A percentile compares a stretch with the other conserved stretches of the same genome.
Conservation (phyloP, 2,888 invertebrate genomes). For the Priocnemis perturbator region DNA sequence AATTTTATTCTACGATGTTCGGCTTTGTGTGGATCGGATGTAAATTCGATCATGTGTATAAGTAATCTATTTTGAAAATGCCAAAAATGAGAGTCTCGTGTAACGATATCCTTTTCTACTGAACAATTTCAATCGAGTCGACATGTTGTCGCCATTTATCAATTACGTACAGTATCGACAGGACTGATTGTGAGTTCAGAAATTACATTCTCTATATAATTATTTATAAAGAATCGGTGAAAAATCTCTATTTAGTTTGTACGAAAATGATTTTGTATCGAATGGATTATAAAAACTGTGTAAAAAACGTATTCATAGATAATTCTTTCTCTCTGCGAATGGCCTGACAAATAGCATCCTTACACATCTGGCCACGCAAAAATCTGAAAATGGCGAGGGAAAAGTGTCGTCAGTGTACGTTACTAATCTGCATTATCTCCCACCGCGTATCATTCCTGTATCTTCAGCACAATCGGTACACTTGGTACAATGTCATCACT, state of each 20-base stretch:
- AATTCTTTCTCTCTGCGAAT: conserved; percentile 33
- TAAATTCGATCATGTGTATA: background rate
- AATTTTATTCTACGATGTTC: too few relatives aligned
- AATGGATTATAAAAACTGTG: conserved; percentile 49
- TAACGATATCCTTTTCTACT: background rate
- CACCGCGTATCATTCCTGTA: background rate
- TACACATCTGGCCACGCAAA: too few relatives aligned
- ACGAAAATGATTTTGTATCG: conserved; percentile 48
- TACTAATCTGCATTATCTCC: too few relatives aligned
- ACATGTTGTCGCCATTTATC: background rate
- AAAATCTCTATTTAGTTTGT: conserved; percentile 48
- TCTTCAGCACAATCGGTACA: too few relatives aligned
- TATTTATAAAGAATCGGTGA: conserved; percentile 32
- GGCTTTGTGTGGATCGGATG: background rate
- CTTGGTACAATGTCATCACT: too few relatives aligned
- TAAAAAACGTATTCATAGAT: too few relatives aligned
- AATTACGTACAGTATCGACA: background rate
- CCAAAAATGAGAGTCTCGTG: background rate
- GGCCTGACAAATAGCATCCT: conserved; percentile 22
- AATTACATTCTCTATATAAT: conserved; percentile 38
- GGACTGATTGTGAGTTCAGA: conserved; percentile 3
- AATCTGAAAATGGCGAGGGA: too few relatives aligned
- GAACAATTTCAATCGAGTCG: too few relatives aligned
- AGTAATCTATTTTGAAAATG: background rate
- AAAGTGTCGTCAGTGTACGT: too few relatives aligned